Evolutionary conservation across 2,797 vertebrate species (phyloP).

Genomic region (Lithobates sylvaticus): DNA sequence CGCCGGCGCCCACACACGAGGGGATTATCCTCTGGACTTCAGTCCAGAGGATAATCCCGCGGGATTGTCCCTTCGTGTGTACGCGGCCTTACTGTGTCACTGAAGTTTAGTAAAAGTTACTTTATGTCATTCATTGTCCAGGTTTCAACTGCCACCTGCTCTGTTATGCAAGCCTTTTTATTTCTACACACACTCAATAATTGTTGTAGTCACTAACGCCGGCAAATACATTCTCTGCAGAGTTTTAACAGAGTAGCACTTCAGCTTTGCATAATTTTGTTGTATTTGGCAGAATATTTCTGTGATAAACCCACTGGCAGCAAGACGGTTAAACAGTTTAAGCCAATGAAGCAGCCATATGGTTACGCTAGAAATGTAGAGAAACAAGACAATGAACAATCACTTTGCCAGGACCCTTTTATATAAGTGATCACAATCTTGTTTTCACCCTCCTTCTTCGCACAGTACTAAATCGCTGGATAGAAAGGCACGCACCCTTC

Average conservation of each 20-base stretch:
- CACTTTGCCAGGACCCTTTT: background rate
- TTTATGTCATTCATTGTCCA: too few species aligned
- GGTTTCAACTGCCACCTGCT: too few species aligned
- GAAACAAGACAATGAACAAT: background rate
- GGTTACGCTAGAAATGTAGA: background rate
- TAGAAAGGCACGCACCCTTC: conserved; percentile 6
- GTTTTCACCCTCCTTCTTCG: background rate
- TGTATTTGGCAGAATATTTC: background rate
- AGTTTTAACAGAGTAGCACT: background rate
- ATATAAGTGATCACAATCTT: conserved; percentile 7
- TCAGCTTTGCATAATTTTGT: too few species aligned
- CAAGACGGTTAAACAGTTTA: background rate
- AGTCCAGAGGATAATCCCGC: too few species aligned
- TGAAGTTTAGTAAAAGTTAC: too few species aligned
- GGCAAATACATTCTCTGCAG: background rate
- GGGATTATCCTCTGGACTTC: too few species aligned
- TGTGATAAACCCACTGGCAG: background rate
- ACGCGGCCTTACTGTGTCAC: too few species aligned
- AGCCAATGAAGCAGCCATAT: background rate
- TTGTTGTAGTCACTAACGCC: background rate
- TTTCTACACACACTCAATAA: background rate
- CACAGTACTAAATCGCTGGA: conserved; percentile 5
- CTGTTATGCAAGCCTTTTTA: too few species aligned
- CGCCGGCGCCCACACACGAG: too few species aligned
- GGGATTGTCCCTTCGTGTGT: too few species aligned